These are phyloP conservation scores for Ridgeia piscesae DNA, from an alignment of 1,140 invertebrate genomes.

Conservation along the genomic window DNA sequence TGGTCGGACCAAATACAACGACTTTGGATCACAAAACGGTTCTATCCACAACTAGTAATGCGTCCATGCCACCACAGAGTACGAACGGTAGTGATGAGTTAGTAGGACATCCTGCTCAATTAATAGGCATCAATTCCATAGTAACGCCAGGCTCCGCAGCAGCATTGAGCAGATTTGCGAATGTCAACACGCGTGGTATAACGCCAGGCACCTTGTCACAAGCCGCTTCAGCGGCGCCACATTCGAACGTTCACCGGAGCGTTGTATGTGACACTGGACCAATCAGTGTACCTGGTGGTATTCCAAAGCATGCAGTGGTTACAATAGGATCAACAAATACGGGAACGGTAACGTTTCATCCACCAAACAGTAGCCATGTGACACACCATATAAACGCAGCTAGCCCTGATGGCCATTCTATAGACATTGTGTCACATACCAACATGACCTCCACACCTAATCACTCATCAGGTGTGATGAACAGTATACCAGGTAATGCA, in stretches of 20 bases:
- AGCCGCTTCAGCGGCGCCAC: not conserved
- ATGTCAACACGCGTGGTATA: conserved; percentile 4
- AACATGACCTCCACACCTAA: conserved; percentile 18
- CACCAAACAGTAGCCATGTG: not conserved
- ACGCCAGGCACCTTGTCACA: not conserved
- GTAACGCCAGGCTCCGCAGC: not conserved
- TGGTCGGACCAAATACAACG: not conserved
- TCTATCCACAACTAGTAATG: not conserved
- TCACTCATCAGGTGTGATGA: conserved; percentile 46
- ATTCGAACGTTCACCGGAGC: not conserved
- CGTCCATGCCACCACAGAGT: not conserved
- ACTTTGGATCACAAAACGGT: not conserved
- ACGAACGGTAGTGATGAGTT: not conserved
- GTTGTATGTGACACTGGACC: not conserved
- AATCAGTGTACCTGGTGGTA: not conserved
- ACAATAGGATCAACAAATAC: not conserved
- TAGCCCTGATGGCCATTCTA: not conserved
- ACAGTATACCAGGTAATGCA: conserved; percentile 60
- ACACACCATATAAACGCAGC: not conserved
- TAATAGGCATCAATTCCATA: not conserved
- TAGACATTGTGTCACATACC: not conserved
- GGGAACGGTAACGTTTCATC: not conserved
- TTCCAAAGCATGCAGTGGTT: not conserved
- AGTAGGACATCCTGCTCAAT: not conserved
- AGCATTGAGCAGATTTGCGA: not conserved